Conservation (phyloP, 2,113 vertebrate species). For the Rousettus leschenaultii region DNA sequence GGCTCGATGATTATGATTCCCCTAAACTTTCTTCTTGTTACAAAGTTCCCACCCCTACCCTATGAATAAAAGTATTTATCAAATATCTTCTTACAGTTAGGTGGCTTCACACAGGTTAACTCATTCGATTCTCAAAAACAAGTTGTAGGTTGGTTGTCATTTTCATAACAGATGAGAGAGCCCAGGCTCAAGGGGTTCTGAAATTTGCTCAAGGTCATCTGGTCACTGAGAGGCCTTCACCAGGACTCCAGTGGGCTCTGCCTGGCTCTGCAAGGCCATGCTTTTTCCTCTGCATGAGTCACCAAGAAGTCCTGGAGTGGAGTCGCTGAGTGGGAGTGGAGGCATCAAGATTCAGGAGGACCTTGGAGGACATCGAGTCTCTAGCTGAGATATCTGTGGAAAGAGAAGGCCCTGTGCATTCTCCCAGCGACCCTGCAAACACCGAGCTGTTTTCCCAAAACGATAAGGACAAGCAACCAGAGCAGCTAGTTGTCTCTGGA, state of each 20-base stretch:
- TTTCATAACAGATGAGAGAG: neutral
- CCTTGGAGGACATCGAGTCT: neutral
- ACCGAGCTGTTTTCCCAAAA: neutral
- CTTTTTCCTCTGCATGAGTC: neutral
- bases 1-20: neutral
- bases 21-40: neutral
- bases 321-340: constrained; percentile 17
- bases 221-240: neutral
- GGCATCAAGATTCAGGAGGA: neutral
- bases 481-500: neutral
- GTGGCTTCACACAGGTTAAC: neutral
- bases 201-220: constrained; percentile 48
- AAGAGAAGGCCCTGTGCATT: neutral
- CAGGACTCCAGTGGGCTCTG: neutral
- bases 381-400: neutral
- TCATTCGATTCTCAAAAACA: neutral
- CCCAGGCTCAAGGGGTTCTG: neutral
- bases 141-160: neutral
- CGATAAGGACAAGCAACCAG: neutral
- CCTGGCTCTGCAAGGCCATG: neutral
- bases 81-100: neutral
- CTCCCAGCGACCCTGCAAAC: neutral
- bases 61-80: neutral
- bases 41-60: neutral
- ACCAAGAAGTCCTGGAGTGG: constrained; percentile 60